Percentiles rank a stretch among this genome's conserved stretches.
Conservation (phyloP, 2,113 vertebrate genomes). For the Austrofundulus limnaeus region DNA sequence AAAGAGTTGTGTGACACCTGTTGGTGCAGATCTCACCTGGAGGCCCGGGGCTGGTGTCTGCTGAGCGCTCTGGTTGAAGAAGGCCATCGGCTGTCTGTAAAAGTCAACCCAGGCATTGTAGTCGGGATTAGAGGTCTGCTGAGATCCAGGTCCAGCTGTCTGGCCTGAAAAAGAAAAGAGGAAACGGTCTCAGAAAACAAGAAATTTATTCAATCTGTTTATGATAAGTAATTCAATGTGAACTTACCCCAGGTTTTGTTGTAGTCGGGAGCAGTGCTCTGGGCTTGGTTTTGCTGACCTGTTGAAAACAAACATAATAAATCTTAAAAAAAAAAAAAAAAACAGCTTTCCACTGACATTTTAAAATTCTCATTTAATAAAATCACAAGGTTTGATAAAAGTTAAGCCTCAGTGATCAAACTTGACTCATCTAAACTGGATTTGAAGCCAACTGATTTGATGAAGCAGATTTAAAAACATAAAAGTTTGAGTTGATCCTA, state of each 20-base stretch:
- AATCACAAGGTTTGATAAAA: not conserved
- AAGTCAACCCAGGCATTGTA: constrained; percentile 97
- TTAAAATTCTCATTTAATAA: not conserved
- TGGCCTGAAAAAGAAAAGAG: constrained; percentile 79
- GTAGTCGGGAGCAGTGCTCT: constrained; percentile 90
- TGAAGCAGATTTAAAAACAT: not conserved
- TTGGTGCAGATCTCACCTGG: constrained; percentile 82
- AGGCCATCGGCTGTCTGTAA: constrained; percentile 95
- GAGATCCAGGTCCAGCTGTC: constrained; percentile 85
- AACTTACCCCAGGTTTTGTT: constrained; percentile 92
- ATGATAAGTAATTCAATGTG: not conserved
- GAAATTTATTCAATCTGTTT: not conserved
- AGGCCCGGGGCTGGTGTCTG: constrained; percentile 91
- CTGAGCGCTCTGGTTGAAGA: constrained; percentile 92
- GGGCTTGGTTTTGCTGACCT: constrained; percentile 94
- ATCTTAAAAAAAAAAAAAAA: not conserved
- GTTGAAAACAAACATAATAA: constrained; percentile 68
- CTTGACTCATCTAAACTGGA: not conserved
- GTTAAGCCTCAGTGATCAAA: not conserved
- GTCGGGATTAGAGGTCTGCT: constrained; percentile 92
- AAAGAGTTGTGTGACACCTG: not conserved
- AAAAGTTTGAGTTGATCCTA: not conserved
- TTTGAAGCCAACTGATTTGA: not conserved
- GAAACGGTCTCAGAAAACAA: not conserved
- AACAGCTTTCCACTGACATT: not conserved